These are phyloP conservation scores for Cryptomyrus ogoouensis DNA, from an alignment of 2,113 vertebrate genomes.

Conservation along the genomic window DNA sequence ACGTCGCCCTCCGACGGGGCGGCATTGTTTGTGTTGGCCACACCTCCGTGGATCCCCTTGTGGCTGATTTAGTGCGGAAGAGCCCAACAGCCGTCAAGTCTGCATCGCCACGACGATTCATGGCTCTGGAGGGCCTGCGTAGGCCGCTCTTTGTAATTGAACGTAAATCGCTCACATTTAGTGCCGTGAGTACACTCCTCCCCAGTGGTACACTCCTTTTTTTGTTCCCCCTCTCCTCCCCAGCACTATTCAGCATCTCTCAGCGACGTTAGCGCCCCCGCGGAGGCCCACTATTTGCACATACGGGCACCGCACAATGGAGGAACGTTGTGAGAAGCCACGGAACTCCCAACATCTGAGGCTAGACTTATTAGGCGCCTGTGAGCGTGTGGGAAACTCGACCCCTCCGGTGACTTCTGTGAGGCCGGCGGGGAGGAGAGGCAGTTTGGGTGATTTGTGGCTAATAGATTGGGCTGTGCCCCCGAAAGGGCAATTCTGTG, in stretches of 20 bases:
- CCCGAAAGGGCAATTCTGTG: neutral
- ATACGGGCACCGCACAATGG: neutral
- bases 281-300: neutral
- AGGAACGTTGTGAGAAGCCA: neutral
- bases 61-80: constrained; percentile 7
- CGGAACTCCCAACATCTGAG: neutral
- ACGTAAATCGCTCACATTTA: constrained; percentile 15
- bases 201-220: neutral
- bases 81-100: neutral
- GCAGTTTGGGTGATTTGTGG: neutral
- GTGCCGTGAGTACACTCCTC: neutral
- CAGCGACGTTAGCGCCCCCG: neutral
- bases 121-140: neutral
- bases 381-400: neutral
- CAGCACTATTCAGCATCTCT: neutral
- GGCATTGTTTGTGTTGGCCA: constrained; percentile 3
- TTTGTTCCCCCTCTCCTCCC: neutral
- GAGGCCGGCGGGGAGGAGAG: neutral
- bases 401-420: neutral
- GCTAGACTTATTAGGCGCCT: neutral
- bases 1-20: neutral
- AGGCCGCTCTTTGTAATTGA: neutral
- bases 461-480: neutral
- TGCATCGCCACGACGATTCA: neutral
- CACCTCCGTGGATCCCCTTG: neutral